Evolutionary conservation across 2,113 vertebrate genomes (phyloP).

Genomic region (Marmota monax): DNA sequence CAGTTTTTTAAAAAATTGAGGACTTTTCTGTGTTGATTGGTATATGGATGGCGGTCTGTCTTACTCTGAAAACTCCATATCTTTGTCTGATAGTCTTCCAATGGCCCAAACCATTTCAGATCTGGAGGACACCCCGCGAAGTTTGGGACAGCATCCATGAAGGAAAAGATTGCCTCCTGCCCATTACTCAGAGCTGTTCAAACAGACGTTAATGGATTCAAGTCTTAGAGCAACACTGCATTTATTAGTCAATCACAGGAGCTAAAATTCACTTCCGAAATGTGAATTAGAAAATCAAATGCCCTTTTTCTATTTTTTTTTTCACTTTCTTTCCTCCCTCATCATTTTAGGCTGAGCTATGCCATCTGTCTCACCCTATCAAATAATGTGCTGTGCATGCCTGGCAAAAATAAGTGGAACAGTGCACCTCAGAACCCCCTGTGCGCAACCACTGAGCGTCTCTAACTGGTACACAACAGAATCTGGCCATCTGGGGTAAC

Average conservation of each 20-base stretch:
- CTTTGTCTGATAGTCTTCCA: conserved; percentile 73
- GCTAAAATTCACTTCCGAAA: conserved; percentile 83
- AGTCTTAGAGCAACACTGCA: conserved; percentile 85
- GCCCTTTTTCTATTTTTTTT: conserved; percentile 51
- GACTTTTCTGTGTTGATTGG: conserved; percentile 17
- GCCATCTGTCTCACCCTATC: conserved; percentile 78
- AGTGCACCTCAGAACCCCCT: conserved; percentile 79
- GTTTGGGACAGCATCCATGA: conserved; percentile 85
- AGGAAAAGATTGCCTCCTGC: conserved; percentile 89
- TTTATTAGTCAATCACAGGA: conserved; percentile 85
- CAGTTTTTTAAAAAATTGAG: conserved; percentile 73
- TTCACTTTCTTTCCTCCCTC: conserved; percentile 35
- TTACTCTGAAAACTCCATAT: conserved; percentile 54
- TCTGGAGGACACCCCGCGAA: conserved; percentile 83
- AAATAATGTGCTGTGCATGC: conserved; percentile 79
- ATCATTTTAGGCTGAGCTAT: conserved; percentile 72
- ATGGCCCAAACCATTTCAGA: conserved; percentile 75
- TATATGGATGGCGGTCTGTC: conserved; percentile 58
- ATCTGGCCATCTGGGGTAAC: conserved; percentile 83
- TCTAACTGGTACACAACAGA: conserved; percentile 76
- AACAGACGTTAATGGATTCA: conserved; percentile 87
- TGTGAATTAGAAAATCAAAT: conserved; percentile 77
- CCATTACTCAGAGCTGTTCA: conserved; percentile 89
- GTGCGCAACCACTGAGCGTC: conserved; percentile 72
- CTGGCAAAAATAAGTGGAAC: conserved; percentile 84